These are phyloP conservation scores for Sapajus apella DNA, from an alignment of 2,113 vertebrate genomes.

Conservation along the genomic window DNA sequence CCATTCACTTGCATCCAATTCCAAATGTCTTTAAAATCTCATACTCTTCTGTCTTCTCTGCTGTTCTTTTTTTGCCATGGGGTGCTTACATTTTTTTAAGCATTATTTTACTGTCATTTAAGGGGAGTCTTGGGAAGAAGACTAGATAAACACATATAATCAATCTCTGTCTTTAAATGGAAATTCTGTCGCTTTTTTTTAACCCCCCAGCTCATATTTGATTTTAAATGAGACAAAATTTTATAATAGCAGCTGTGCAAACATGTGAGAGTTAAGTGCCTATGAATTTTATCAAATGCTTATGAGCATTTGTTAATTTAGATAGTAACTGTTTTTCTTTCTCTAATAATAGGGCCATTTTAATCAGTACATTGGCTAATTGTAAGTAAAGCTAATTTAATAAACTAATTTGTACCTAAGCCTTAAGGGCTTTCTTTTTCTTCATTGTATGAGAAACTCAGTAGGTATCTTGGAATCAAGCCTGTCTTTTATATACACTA, in stretches of 20 bases:
- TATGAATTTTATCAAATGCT: constrained; percentile 27
- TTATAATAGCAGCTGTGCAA: constrained; percentile 53
- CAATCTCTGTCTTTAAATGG: constrained; percentile 10
- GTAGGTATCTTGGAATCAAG: background rate
- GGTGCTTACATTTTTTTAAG: background rate
- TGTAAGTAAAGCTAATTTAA: constrained; percentile 5
- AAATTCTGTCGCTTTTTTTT: background rate
- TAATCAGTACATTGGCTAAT: background rate
- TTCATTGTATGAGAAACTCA: background rate
- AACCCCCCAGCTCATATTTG: background rate
- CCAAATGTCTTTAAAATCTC: background rate
- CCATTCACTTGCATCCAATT: background rate
- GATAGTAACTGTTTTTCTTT: constrained; percentile 8
- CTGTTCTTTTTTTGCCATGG: background rate
- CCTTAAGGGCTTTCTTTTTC: background rate
- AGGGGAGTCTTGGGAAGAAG: background rate
- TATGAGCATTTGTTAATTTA: constrained; percentile 28
- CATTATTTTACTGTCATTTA: constrained; percentile 19
- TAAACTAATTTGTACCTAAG: background rate
- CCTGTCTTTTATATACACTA: background rate
- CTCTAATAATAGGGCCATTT: background rate
- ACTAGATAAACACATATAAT: background rate
- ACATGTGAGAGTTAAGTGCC: background rate
- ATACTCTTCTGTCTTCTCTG: background rate
- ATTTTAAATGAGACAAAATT: constrained; percentile 32